Evolutionary conservation across 2,888 invertebrate genomes (phyloP).

Genomic region (Platypus cylindrus): DNA sequence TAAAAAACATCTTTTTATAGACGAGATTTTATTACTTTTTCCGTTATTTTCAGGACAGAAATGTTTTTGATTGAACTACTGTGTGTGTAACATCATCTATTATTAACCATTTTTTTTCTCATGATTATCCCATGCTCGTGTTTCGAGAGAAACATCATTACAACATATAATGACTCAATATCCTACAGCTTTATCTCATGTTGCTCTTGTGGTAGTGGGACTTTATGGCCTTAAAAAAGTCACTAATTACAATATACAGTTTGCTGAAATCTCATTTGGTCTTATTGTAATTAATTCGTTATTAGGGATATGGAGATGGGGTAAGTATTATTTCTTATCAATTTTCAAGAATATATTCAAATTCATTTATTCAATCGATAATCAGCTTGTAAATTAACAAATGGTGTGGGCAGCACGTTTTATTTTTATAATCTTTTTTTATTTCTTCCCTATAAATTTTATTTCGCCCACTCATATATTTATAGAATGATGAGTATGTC

Average conservation of each 20-base stretch:
- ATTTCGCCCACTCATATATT: no score
- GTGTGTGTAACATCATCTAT: no score
- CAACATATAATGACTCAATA: constrained; percentile 19
- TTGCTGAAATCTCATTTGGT: constrained; percentile 24
- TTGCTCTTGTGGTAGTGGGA: constrained; percentile 26
- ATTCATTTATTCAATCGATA: constrained; percentile 12
- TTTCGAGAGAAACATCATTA: no score
- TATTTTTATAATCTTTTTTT: background rate
- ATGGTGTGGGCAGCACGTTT: background rate
- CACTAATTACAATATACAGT: constrained; percentile 10
- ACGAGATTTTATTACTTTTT: no score
- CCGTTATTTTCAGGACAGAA: no score
- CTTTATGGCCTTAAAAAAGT: constrained; percentile 21
- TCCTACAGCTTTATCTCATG: constrained; percentile 26
- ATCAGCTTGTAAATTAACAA: background rate
- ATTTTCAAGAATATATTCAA: no score
- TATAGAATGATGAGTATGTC: background rate
- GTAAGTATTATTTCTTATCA: no score
- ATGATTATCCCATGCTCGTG: no score
- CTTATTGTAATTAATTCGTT: constrained; percentile 27
- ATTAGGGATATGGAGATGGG: constrained; percentile 30
- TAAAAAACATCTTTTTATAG: no score
- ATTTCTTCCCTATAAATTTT: no score
- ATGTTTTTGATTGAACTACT: no score
- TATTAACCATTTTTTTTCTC: no score